phyloP scores from a whole-genome alignment of 2,797 vertebrate genomes.

The Sebastolobus alascanus region DNA sequence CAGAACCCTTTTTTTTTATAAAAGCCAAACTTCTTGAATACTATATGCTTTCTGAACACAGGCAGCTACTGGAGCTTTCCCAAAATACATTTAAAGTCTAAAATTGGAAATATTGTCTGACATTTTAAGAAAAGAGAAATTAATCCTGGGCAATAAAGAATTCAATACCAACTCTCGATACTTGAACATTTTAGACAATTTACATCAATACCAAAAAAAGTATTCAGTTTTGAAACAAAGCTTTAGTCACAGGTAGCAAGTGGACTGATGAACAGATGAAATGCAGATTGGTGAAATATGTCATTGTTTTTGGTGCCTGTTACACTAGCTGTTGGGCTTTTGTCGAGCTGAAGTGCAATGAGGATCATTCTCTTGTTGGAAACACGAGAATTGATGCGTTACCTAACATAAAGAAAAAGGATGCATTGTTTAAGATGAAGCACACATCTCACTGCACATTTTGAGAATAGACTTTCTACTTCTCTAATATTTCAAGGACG shows the following conservation, averaged over 20 bases:
- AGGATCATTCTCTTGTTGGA: constrained; percentile 2
- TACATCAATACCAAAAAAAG: background rate
- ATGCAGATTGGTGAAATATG: background rate
- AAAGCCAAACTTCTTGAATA: background rate
- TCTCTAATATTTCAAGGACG: constrained; percentile 51
- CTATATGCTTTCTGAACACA: background rate
- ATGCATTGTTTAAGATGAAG: background rate
- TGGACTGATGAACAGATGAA: background rate
- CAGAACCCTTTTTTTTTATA: background rate
- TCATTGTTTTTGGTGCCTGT: background rate
- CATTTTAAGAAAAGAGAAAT: background rate
- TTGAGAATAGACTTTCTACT: constrained; percentile 27
- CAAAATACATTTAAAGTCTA: too few species aligned
- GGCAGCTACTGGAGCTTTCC: background rate
- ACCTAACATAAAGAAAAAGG: background rate
- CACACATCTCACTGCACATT: background rate
- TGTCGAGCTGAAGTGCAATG: background rate
- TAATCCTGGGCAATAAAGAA: background rate
- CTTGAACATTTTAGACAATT: background rate
- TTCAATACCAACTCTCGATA: background rate
- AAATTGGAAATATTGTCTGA: background rate
- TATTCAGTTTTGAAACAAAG: background rate
- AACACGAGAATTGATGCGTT: background rate
- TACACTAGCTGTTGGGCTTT: background rate
- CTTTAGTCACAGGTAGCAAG: background rate